Conservation (phyloP, 2,797 vertebrate genomes). For the Hipposideros larvatus region DNA sequence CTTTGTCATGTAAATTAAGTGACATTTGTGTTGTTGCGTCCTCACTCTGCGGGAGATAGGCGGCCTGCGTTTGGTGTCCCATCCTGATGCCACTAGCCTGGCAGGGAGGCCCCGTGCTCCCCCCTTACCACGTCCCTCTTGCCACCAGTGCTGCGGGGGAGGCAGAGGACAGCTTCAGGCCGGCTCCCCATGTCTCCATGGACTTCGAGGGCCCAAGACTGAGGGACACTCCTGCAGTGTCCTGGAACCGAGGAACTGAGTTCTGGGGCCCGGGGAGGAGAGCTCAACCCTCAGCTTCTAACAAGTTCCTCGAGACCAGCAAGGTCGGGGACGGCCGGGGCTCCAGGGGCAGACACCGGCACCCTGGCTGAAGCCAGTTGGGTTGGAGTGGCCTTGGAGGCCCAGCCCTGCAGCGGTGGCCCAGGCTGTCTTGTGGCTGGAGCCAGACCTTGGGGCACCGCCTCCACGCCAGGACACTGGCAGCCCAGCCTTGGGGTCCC, state of each 20-base stretch:
- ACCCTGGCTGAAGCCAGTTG: accelerated
- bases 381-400: accelerated
- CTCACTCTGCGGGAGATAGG: constrained; percentile 69
- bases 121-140: not conserved
- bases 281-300: not conserved
- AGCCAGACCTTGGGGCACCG: not conserved
- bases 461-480: not conserved
- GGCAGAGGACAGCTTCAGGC: not conserved
- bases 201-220: not conserved
- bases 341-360: accelerated
- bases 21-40: constrained; percentile 89
- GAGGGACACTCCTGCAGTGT: not conserved
- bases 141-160: accelerated
- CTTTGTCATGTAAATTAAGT: constrained; percentile 95
- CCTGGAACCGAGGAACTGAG: accelerated
- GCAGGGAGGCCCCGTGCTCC: not conserved
- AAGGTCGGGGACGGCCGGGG: not conserved
- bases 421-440: no score
- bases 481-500: accelerated
- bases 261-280: not conserved
- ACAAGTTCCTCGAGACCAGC: not conserved
- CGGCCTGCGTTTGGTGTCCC: accelerated
- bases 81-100: not conserved
- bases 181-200: accelerated
- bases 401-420: not conserved